Evolutionary conservation across 2,888 invertebrate species (phyloP), one percentile per base, ranked within the genome.

Genomic region (Dorcus parallelipipedus): DNA sequence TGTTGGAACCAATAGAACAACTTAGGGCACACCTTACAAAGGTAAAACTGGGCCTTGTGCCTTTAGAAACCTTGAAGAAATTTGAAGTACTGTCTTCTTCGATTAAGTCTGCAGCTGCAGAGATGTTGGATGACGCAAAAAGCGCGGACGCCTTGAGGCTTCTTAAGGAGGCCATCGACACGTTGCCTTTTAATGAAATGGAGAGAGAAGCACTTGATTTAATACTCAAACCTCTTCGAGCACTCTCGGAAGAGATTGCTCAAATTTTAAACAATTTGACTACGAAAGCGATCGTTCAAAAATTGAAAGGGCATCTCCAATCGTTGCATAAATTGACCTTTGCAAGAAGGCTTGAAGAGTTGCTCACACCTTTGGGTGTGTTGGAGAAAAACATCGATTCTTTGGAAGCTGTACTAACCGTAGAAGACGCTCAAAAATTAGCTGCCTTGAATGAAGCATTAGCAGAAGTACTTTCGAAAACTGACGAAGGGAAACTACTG

Each of bases 21-120:
- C 20, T 45, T 2, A 42, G 7, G 14, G 42, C 0, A 42, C 4
- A 42, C 17, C 6, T 42, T 5, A 4, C 17, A 8, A 42, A 17
- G 8, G 42, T 42, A 9, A 23, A 45, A 20, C 6, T 20, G 7
- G 23, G 9, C 6, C 17, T 45, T 23, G 42, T 42, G 20, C 17
- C 45, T 3, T 1, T 20, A 3, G 23, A 10, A 8, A n/a, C 23
- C 3, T 45, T 45, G 17, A 48, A 48, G 23, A 48, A 47, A 23
- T 38, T 58, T 5, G n/a, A 41, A 42, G 45, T 49, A 20, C 9
- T 58, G 38, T 26, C 43, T 10, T 39, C 53, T 38, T 54, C 58
- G 7, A 9, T 58, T n/a, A 49, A 54, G 20, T 38, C 45, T 43
- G 38, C 49, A 3, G 38, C 56, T 6, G 38, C 38, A 38, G 49